Conservation (phyloP, 2,797 vertebrate species). For the Lophura swinhoii region DNA sequence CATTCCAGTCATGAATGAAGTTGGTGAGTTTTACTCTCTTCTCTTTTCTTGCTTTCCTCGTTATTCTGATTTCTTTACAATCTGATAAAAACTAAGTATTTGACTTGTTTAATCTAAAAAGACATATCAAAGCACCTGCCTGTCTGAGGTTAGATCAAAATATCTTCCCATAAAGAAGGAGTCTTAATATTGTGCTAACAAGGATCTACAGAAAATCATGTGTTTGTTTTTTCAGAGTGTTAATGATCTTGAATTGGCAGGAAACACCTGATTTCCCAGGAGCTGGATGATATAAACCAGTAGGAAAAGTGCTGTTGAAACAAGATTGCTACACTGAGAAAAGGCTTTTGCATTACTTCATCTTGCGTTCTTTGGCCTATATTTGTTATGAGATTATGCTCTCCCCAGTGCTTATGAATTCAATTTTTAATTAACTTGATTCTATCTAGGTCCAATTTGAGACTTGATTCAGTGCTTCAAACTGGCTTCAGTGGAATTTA, state of each 20-base stretch:
- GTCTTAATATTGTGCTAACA: neutral
- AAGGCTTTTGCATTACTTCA: neutral
- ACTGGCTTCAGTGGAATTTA: neutral
- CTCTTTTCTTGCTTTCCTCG: neutral
- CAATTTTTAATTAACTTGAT: neutral
- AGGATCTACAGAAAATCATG: neutral
- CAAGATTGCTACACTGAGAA: neutral
- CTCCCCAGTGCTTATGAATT: neutral
- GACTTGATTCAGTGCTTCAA: neutral
- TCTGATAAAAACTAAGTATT: neutral
- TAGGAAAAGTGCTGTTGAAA: neutral
- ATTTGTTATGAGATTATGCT: neutral
- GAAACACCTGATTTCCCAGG: slow-evolving; percentile 40
- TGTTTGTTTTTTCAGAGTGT: slow-evolving; percentile 22
- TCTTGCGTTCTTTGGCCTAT: neutral
- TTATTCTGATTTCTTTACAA: neutral
- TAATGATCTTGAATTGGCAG: slow-evolving; percentile 35
- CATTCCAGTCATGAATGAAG: neutral
- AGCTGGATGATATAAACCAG: neutral
- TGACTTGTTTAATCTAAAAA: neutral
- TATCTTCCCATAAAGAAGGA: neutral
- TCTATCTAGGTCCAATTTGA: neutral
- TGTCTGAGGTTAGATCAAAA: slow-evolving; percentile 1
- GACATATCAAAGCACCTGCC: neutral
- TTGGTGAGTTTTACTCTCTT: neutral